These are phyloP conservation scores for Sminthurinus signatus DNA, from an alignment of 1,140 invertebrate genomes.

Conservation along the genomic window DNA sequence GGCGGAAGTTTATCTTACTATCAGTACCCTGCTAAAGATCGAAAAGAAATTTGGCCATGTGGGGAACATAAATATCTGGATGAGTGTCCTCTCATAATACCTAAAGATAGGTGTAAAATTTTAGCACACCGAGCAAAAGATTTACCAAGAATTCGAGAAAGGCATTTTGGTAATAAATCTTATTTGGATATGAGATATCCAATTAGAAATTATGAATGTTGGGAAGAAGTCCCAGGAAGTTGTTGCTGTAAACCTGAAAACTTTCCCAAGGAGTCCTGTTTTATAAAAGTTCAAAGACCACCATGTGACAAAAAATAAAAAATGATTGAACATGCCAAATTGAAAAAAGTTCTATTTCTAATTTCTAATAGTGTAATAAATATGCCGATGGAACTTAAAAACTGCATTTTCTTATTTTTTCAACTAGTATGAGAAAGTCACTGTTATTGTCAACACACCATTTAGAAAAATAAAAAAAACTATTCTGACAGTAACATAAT, in stretches of 20 bases:
- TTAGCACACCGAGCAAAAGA: slow-evolving; percentile 21
- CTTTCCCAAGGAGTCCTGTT: slow-evolving; percentile 17
- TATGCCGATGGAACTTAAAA: too few species aligned
- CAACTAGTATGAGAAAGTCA: too few species aligned
- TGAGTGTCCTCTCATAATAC: slow-evolving; percentile 25
- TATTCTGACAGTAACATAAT: too few species aligned
- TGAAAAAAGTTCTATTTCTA: too few species aligned
- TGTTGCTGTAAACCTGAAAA: slow-evolving; percentile 17
- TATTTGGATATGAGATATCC: slow-evolving; percentile 32
- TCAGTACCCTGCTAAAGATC: neutral
- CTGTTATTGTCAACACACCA: too few species aligned
- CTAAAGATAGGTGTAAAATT: slow-evolving; percentile 25
- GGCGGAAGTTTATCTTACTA: slow-evolving; percentile 17
- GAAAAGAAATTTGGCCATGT: slow-evolving; percentile 33
- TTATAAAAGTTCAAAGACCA: neutral
- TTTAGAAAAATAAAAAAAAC: too few species aligned
- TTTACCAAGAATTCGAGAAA: neutral
- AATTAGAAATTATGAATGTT: slow-evolving; percentile 32
- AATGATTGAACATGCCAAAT: neutral
- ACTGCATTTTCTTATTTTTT: too few species aligned
- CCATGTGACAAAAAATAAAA: neutral
- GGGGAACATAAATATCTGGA: slow-evolving; percentile 28
- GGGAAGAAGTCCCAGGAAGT: slow-evolving; percentile 33
- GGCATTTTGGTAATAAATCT: slow-evolving; percentile 20
- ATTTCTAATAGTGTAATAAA: too few species aligned